phyloP scores from a whole-genome alignment of 2,113 vertebrate species.

The Actinemys pallida region DNA sequence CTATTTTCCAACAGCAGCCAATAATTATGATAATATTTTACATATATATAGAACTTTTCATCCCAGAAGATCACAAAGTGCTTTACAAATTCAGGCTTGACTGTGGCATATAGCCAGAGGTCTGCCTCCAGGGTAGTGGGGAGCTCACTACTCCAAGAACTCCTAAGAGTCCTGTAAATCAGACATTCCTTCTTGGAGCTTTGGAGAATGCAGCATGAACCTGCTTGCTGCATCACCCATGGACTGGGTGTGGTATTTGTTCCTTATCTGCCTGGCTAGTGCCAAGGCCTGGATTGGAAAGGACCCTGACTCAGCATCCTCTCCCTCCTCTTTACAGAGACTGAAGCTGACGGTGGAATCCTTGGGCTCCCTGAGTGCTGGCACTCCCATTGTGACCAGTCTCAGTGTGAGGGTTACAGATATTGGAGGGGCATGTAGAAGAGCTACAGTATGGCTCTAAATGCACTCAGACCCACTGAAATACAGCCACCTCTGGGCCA shows the following conservation, averaged over 20 bases:
- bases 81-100: neutral
- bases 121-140: neutral
- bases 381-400: neutral
- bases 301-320: neutral
- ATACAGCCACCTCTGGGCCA: neutral
- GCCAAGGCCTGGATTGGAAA: neutral
- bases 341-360: neutral
- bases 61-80: neutral
- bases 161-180: neutral
- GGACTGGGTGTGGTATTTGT: neutral
- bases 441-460: neutral
- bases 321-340: neutral
- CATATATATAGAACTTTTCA: neutral
- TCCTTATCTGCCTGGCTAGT: neutral
- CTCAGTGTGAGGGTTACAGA: neutral
- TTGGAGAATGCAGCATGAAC: neutral
- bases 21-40: constrained; percentile 1
- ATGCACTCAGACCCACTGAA: neutral
- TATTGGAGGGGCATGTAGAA: neutral
- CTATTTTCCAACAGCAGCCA: constrained; percentile 1
- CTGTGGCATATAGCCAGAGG: neutral
- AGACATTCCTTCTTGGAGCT: neutral
- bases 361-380: neutral
- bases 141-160: neutral
- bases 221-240: neutral